These are phyloP conservation scores for Nycticebus coucang DNA, from an alignment of 2,113 vertebrate genomes.

Conservation along the genomic window DNA sequence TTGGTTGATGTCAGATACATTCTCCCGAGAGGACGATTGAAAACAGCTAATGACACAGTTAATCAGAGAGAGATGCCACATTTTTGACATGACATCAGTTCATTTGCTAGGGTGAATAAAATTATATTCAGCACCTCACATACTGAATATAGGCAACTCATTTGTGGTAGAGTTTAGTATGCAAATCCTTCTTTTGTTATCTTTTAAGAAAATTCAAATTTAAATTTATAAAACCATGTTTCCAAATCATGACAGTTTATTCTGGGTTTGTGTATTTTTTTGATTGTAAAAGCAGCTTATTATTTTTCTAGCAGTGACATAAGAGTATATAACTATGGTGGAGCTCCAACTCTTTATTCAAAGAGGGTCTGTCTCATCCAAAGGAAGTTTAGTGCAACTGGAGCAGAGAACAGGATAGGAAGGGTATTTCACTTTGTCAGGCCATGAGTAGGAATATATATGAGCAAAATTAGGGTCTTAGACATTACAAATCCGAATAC, in stretches of 20 bases:
- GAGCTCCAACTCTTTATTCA: background rate
- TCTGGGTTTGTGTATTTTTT: background rate
- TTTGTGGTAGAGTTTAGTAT: background rate
- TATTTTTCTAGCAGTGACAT: background rate
- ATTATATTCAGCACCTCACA: background rate
- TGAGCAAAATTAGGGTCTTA: background rate
- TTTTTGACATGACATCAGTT: background rate
- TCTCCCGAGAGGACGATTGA: background rate
- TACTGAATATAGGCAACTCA: background rate
- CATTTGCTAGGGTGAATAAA: background rate
- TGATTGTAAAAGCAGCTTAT: background rate
- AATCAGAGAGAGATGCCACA: background rate
- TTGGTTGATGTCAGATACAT: background rate
- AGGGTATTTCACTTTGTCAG: background rate
- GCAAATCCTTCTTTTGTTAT: background rate
- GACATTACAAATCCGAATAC: background rate
- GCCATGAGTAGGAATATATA: background rate
- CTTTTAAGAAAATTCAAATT: slow-evolving; percentile 15
- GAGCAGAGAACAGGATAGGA: background rate
- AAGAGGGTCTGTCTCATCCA: background rate
- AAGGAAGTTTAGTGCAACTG: background rate
- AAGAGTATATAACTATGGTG: background rate
- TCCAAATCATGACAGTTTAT: background rate
- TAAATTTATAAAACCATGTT: background rate
- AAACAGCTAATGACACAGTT: slow-evolving; percentile 18